Percentiles rank a stretch among this genome's conserved stretches.
Evolutionary conservation across 1,140 invertebrate species (phyloP).

Genomic region (Calephelis nemesis): DNA sequence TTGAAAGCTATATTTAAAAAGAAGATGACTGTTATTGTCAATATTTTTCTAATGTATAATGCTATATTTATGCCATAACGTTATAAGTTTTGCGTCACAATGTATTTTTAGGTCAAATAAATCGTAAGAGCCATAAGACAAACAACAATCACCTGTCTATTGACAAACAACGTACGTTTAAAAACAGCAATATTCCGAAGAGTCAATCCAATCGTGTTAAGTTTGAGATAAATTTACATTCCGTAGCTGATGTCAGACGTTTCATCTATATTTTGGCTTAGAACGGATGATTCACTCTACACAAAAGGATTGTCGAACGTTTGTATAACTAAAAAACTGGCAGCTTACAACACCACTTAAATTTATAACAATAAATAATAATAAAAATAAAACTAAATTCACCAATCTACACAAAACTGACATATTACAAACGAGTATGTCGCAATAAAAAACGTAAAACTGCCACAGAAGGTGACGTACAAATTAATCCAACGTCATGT

Average conservation of each 20-base stretch:
- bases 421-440: not conserved
- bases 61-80: not conserved
- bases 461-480: not conserved
- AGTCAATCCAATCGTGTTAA: constrained; percentile 4
- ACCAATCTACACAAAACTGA: not conserved
- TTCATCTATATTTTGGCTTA: constrained; percentile 74
- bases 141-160: constrained; percentile 12
- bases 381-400: not conserved
- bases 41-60: not conserved
- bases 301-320: constrained; percentile 18
- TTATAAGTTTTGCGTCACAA: constrained; percentile 2
- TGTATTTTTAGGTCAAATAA: constrained; percentile 4
- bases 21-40: not conserved
- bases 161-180: constrained; percentile 12
- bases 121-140: not conserved
- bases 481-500: constrained; percentile 26
- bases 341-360: constrained; percentile 12
- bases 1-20: no score
- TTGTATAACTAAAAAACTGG: constrained; percentile 12
- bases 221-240: constrained; percentile 70
- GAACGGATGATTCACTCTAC: constrained; percentile 52
- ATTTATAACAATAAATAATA: not conserved
- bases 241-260: constrained; percentile 73
- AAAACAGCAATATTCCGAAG: not conserved
- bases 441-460: constrained; percentile 10